phyloP scores from a whole-genome alignment of 2,888 invertebrate species.

The Ypsolopha sequella region DNA sequence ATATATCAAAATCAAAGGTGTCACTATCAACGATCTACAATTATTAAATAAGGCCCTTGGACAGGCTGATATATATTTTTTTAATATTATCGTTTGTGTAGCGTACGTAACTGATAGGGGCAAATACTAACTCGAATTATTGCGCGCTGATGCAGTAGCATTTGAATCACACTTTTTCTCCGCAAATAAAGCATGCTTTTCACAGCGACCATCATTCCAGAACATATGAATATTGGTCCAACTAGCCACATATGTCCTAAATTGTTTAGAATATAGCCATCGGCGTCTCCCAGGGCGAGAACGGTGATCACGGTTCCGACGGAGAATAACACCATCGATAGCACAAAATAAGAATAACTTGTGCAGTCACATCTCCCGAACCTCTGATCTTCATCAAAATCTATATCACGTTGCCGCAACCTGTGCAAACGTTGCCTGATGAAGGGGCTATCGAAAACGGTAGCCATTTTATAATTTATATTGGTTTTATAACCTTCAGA shows the following conservation, averaged over 20 bases:
- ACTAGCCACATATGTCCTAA: constrained; percentile 78
- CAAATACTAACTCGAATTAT: constrained; percentile 66
- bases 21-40: too few species aligned
- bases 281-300: constrained; percentile 71
- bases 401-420: constrained; percentile 69
- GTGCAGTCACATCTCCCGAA: constrained; percentile 76
- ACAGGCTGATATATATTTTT: not conserved
- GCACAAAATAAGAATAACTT: constrained; percentile 74
- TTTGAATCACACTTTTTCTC: constrained; percentile 75
- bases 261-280: constrained; percentile 71
- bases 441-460: constrained; percentile 73
- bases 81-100: not conserved
- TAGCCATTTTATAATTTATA: constrained; percentile 56
- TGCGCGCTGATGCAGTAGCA: constrained; percentile 74
- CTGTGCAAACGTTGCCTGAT: constrained; percentile 72
- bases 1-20: too few species aligned
- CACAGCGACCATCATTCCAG: constrained; percentile 77
- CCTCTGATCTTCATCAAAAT: constrained; percentile 71
- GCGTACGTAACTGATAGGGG: not conserved
- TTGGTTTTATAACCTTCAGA: not conserved
- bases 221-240: constrained; percentile 76
- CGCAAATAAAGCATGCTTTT: constrained; percentile 75
- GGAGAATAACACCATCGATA: constrained; percentile 73
- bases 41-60: too few species aligned
- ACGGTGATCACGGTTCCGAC: constrained; percentile 75